Conservation (phyloP, 2,888 invertebrate genomes). For the Cyrtodaria siliqua region DNA sequence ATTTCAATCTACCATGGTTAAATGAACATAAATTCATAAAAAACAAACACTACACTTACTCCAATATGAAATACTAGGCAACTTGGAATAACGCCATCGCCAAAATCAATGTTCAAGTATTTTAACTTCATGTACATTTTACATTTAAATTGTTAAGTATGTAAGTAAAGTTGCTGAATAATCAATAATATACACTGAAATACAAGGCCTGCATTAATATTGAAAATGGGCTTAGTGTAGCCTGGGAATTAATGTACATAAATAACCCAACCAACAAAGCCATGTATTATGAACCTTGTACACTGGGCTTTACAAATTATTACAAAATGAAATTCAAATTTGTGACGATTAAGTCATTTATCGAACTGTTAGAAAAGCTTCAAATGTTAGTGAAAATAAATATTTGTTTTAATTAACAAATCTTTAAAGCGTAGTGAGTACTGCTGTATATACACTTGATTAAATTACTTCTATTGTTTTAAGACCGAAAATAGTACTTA, state of each 20-base stretch:
- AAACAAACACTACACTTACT: too few relatives aligned
- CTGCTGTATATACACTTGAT: slow-evolving; percentile 43
- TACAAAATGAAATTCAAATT: too few relatives aligned
- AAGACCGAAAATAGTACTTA: slow-evolving; percentile 1
- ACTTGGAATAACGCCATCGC: too few relatives aligned
- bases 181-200: slow-evolving; percentile 16
- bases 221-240: slow-evolving; percentile 6
- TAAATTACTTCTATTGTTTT: slow-evolving; percentile 2
- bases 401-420: slow-evolving; percentile 25
- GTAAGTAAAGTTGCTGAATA: too few relatives aligned
- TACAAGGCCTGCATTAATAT: slow-evolving; percentile 19
- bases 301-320: too few relatives aligned
- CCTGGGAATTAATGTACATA: slow-evolving; percentile 26
- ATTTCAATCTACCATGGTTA: too few relatives aligned
- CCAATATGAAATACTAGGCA: too few relatives aligned
- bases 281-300: background rate
- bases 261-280: background rate
- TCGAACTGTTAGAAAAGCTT: slow-evolving; percentile 6
- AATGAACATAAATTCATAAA: too few relatives aligned
- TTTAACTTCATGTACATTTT: too few relatives aligned
- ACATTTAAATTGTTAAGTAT: too few relatives aligned
- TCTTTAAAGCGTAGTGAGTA: slow-evolving; percentile 30
- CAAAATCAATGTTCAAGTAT: too few relatives aligned
- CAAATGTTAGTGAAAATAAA: slow-evolving; percentile 22
- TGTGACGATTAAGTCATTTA: too few relatives aligned